Base-by-base conservation (phyloP, 1,140 invertebrate genomes). In the Drosophila melanogaster region DNA sequence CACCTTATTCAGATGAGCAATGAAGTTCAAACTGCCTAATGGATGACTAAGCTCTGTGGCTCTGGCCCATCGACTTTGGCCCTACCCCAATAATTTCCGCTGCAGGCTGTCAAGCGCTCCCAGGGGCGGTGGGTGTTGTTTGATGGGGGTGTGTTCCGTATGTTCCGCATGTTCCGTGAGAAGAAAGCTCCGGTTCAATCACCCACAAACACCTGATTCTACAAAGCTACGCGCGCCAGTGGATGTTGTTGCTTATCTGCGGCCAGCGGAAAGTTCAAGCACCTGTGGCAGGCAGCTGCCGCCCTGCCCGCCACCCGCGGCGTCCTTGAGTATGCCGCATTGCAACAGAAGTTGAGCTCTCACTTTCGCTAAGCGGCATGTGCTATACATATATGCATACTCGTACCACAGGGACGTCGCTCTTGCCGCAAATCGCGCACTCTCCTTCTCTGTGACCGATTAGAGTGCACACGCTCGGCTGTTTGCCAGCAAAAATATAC, bases 71-170 rank as follows among this genome's bases (percentile, higher is more conserved):
- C 65, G 73, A 70, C 61, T 50, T n/a, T 17, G 4, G 6, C 72
- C 83, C 83, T 86, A 86, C 79, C 79, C 83, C 83, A 86, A 86
- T 59, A 83, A 59, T 76, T 78, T 70, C 40, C 75, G 57, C 65
- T 37, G 67, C 58, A 37, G 24, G 14, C n/a, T 19, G 15, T 3
- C 0, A 14, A 33, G 46, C 37, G 59, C 49, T 54, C 59, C 19
- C 38, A 35, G 37, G 24, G 35, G 50, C 8, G 35, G 26, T 19
- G 11, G 14, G 17, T 17, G 44, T 3, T n/a, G 30, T 30, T 5
- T 3, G 14, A 43, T 24, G 43, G 33, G 37, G 56, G 19, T 22
- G 19, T 22, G 19, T 22, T 22, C 19, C 19, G 19, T 22, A 22
- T 22, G 19, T 22, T 22, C 19, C 19, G 58, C 12, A 58, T 66